Percentiles rank a stretch among this genome's conserved stretches.
phyloP scores from a whole-genome alignment of 2,888 invertebrate species.

The Synergus itoensis region DNA sequence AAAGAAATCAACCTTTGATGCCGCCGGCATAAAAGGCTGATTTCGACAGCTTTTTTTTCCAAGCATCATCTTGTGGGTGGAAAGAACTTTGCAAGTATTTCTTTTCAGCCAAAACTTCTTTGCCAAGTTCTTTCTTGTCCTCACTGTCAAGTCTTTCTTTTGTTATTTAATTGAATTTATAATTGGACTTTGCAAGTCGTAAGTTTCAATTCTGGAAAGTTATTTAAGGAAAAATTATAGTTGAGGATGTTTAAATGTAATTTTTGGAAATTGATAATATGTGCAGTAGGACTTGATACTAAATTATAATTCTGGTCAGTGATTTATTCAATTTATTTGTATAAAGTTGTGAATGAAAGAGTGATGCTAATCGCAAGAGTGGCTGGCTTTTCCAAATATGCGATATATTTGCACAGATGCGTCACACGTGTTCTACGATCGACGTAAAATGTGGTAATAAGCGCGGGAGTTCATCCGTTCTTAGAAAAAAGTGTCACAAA shows the following conservation, averaged over 20 bases:
- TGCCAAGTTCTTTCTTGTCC: neutral
- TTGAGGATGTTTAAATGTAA: too few species aligned
- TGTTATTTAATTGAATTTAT: neutral
- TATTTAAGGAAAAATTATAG: too few species aligned
- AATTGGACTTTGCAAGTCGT: neutral
- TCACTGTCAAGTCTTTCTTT: neutral
- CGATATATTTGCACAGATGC: constrained; percentile 19
- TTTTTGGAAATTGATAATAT: too few species aligned
- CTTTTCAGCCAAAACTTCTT: neutral
- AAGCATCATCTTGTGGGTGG: neutral
- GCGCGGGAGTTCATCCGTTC: constrained; percentile 5
- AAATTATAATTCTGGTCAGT: neutral
- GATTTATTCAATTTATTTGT: neutral
- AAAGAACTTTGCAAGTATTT: neutral
- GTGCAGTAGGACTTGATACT: too few species aligned
- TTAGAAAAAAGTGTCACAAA: neutral
- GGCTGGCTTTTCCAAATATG: constrained; percentile 10
- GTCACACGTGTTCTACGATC: constrained; percentile 17
- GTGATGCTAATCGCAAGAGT: constrained; percentile 1
- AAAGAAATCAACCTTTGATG: constrained; percentile 20
- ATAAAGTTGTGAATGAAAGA: neutral
- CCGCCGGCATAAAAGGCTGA: neutral
- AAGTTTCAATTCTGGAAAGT: too few species aligned
- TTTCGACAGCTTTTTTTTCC: neutral
- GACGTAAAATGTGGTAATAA: neutral